Evolutionary conservation across 2,113 vertebrate genomes (phyloP), one percentile per base, ranked within the genome.

Genomic region (Oreochromis aureus): DNA sequence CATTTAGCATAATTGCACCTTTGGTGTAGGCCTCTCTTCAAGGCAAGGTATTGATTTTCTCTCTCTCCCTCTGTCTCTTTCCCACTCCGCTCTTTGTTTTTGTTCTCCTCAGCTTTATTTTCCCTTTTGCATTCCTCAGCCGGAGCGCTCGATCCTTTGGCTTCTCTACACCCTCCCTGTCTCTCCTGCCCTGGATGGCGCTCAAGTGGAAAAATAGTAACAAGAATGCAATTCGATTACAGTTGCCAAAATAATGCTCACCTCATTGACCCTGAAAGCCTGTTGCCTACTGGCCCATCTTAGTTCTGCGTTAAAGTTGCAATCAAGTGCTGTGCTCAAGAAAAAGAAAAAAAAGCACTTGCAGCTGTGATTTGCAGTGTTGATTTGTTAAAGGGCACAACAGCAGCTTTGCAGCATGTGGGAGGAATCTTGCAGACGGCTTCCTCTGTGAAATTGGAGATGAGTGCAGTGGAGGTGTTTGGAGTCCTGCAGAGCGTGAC

Each of bases 1-100:
- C 93, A 91, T 96, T 96, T 95, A 95, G 92, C 93, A 94, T 96
- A 96, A 96, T 96, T 96, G 95, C 94, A 95, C 93, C 93, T 96
- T 96, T 95, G 84, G 94, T 94, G 92, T 91, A 85, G 81, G 91
- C 93, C 87, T 95, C 91, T 93, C 89, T 93, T 93, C 84, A 89
- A 93, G 93, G 89, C 88, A 93, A 91, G 85, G 89, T 95, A 96
- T 96, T 95, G 95, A 97, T 96, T 96, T 94, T 95, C 87, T 93
- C 89, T 91, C 92, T 90, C 92, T 80, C 78, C 46, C 66, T 90
- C 81, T 88, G 84, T 94, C 88, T 92, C 86, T 79, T 81, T 90
- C 69, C 76, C 18, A n/a, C 86, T 87, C 81, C 54, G 41, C 84
- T 89, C 82, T 89, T 91, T 94, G 90, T 95, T 94, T 95, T 93